A percentile compares a stretch with the other conserved stretches of the same genome.
Conservation (phyloP, 37 sponge, comb jelly and placozoan species). For the Chondrilla cf. caribensis region DNA sequence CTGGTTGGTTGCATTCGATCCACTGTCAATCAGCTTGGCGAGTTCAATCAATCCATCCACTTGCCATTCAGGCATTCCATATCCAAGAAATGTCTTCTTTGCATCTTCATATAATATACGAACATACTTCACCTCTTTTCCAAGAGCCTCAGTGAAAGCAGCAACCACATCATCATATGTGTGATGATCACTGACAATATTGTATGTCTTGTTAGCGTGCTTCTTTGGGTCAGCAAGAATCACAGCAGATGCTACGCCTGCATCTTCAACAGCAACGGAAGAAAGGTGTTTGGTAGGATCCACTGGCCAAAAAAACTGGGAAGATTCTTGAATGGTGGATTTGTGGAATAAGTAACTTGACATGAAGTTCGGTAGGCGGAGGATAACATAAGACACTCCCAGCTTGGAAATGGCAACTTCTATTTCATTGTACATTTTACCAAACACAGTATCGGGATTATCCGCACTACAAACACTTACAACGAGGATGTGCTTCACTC, state of each 20-base stretch:
- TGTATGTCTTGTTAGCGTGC: conserved; percentile 45
- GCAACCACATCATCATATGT: conserved; percentile 32
- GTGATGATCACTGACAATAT: conserved; percentile 46
- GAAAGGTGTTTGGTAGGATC: conserved; percentile 38
- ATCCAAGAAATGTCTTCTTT: conserved; percentile 14
- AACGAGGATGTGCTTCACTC: conserved; percentile 43
- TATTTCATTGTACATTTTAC: conserved; percentile 29
- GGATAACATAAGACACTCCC: conserved; percentile 44
- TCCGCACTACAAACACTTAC: conserved; percentile 40
- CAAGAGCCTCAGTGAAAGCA: conserved; percentile 32
- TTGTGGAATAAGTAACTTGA: conserved; percentile 42
- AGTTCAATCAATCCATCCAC: conserved; percentile 36
- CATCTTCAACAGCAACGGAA: conserved; percentile 32
- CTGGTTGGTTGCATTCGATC: conserved; percentile 32
- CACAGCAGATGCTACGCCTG: conserved; percentile 46
- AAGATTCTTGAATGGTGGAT: conserved; percentile 12
- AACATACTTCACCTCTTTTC: conserved; percentile 37
- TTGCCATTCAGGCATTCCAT: conserved; percentile 38
- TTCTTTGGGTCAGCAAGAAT: conserved; percentile 27
- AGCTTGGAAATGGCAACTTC: conserved; percentile 32
- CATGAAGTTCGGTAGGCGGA: conserved; percentile 60
- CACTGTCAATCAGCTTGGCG: conserved; percentile 44
- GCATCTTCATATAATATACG: conserved; percentile 43
- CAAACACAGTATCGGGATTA: conserved; percentile 32
- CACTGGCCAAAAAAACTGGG: conserved; percentile 28